Percentiles rank a stretch among this genome's conserved stretches.
phyloP scores from a whole-genome alignment of 1,140 invertebrate species.

The Ceratitis capitata region DNA sequence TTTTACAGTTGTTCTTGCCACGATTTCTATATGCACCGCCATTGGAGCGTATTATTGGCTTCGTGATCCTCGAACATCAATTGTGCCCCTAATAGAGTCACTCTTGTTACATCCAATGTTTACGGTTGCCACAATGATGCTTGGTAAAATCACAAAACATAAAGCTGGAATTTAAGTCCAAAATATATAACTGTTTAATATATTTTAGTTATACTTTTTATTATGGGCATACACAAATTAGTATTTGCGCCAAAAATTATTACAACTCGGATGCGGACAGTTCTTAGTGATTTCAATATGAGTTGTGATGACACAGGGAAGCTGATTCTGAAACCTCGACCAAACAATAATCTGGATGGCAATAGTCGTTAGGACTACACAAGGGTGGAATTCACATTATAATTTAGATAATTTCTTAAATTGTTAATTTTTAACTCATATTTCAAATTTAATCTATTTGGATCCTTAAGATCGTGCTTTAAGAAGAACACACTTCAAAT shows the following conservation, averaged over 20 bases:
- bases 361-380: neutral
- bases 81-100: conserved; percentile 89
- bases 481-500: no score
- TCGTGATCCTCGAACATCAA: conserved; percentile 87
- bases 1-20: conserved; percentile 84
- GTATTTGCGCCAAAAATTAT: conserved; percentile 97
- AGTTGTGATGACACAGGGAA: conserved; percentile 97
- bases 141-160: conserved; percentile 70
- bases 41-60: conserved; percentile 95
- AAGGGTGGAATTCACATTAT: no score
- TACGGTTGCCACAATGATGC: conserved; percentile 84
- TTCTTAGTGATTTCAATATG: conserved; percentile 96
- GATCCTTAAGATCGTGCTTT: no score
- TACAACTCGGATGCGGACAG: conserved; percentile 85
- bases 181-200: conserved; percentile 5
- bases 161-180: conserved; percentile 2
- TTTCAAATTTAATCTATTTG: no score
- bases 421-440: no score
- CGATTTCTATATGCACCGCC: conserved; percentile 88
- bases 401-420: no score
- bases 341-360: conserved; percentile 67
- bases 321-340: conserved; percentile 84
- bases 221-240: conserved; percentile 92
- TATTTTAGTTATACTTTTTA: conserved; percentile 84
- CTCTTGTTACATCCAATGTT: conserved; percentile 96